Base-by-base conservation (phyloP, 2,113 vertebrate species). In the Corydoras sp. region DNA sequence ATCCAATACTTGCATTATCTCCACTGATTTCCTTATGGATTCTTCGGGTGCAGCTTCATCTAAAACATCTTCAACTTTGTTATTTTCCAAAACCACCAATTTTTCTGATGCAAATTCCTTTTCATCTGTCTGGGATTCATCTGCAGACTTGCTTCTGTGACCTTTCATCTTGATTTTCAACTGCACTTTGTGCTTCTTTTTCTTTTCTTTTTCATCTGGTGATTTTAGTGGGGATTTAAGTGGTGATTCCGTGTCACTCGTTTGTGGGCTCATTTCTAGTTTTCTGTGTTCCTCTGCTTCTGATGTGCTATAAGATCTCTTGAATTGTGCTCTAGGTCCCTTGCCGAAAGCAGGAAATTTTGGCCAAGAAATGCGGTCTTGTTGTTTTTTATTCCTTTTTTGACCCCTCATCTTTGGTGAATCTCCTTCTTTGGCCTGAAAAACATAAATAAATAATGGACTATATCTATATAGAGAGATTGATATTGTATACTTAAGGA, bases 231-330 rank as follows among this genome's bases (percentile, higher is more conserved):
- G 86, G 77, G 84, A 81, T 79, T 91, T 90, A 67, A 86, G 77
- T 2, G 90, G 88, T 2, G 90, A 90, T 29, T 91, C 90, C 56
- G 87, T 89, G 77, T 91, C 88, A 58, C 90, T 91, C 68, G 89
- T 89, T 9, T 87, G 79, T 4, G 89, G 90, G 71, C 90, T 91
- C 10, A 90, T 84, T 72, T 90, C 90, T n/a, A 89, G 80, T 65
- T 88, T 89, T 64, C 84, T 86, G 72, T 90, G 88, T 76, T 91
- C 90, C 10, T 91, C 90, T 15, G 89, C 89, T 80, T 91, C 90
- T 31, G 90, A 88, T 63, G 89, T 87, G 73, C 90, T 91, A 77
- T 90, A 88, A 78, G 90, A 91, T 65, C 90, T 89, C 13, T 82
- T 86, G 65, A 90, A 91, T 51, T 77, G 82, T 0, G 85, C 81